Percentiles rank a stretch among this genome's conserved stretches.
phyloP scores from a whole-genome alignment of 2,113 vertebrate genomes.

The Gobius niger region DNA sequence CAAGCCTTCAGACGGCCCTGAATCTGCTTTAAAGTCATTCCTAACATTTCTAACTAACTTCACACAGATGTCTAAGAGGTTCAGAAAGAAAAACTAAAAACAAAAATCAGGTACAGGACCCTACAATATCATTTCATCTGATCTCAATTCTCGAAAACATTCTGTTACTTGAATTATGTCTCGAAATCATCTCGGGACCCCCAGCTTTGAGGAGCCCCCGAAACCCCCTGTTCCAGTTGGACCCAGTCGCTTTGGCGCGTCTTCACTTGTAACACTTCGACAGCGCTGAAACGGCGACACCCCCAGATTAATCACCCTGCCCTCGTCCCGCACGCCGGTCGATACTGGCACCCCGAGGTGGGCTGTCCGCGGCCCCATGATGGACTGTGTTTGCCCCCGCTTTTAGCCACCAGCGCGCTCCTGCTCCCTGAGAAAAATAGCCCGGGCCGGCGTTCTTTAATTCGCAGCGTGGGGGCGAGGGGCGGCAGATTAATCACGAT shows the following conservation, averaged over 20 bases:
- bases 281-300: conserved; percentile 70
- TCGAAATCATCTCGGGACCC: no score
- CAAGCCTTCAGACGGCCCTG: no score
- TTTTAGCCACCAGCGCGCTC: conserved; percentile 75
- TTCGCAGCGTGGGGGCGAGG: conserved; percentile 74
- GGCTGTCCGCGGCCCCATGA: conserved; percentile 72
- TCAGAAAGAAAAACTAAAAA: no score
- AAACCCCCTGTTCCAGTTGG: neutral
- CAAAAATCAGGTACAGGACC: no score
- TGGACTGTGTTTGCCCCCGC: conserved; percentile 78
- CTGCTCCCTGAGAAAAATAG: conserved; percentile 77
- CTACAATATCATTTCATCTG: no score
- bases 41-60: no score
- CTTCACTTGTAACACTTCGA: conserved; percentile 72
- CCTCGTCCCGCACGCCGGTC: conserved; percentile 72
- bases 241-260: conserved; percentile 49
- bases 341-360: conserved; percentile 68
- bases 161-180: no score
- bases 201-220: no score
- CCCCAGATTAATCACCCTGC: conserved; percentile 75
- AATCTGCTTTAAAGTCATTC: no score
- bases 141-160: no score
- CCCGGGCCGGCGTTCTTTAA: conserved; percentile 76
- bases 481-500: conserved; percentile 75
- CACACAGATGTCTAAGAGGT: no score